Percentiles rank a stretch among this genome's conserved stretches.
phyloP scores from a whole-genome alignment of 2,888 invertebrate genomes.

The Therioaphis trifolii region DNA sequence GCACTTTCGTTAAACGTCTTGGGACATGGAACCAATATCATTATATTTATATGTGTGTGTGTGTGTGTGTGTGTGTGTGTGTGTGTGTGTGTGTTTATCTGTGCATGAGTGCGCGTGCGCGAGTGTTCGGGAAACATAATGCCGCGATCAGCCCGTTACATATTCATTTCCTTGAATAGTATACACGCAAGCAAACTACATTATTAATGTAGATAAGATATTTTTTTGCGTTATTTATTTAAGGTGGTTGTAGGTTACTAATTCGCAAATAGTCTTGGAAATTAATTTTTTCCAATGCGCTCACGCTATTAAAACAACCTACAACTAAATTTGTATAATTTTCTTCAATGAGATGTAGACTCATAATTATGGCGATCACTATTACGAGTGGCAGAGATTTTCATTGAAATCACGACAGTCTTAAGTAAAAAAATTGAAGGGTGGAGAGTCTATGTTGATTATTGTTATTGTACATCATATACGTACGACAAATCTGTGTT shows the following conservation, averaged over 20 bases:
- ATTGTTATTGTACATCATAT: conserved; percentile 17
- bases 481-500: not conserved
- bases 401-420: conserved; percentile 13
- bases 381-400: not conserved
- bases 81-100: no score
- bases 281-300: not conserved
- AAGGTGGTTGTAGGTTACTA: not conserved
- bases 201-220: conserved; percentile 20
- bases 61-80: no score
- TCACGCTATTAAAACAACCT: no score
- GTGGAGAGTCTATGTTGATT: conserved; percentile 34
- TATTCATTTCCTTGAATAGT: conserved; percentile 33
- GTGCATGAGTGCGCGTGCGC: not conserved
- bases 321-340: no score
- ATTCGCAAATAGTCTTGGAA: not conserved
- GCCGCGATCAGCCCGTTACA: conserved; percentile 32
- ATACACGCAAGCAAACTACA: conserved; percentile 24
- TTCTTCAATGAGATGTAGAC: no score
- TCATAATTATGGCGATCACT: no score
- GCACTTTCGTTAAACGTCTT: conserved; percentile 59
- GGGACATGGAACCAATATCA: conserved; percentile 58
- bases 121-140: conserved; percentile 23
- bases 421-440: not conserved
- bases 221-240: not conserved
- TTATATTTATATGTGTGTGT: no score